Evolutionary conservation across 2,888 invertebrate species (phyloP), one percentile per base, ranked within the genome.

Genomic region (Sicus ferrugineus): DNA sequence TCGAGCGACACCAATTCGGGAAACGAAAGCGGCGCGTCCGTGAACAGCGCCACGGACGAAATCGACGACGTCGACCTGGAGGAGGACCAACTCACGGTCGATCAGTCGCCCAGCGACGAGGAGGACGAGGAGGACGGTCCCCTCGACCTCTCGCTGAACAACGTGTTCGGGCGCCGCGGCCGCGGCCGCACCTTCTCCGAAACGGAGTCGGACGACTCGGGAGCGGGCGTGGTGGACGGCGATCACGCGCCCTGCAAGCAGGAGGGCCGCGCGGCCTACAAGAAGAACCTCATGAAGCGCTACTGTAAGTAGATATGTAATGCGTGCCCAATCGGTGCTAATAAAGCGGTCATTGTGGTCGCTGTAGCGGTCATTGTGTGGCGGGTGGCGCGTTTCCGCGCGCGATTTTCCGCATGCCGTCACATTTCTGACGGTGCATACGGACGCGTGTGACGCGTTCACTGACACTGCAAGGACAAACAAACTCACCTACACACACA

Each of bases 251-350:
- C 73, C 46, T 72, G 70, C 63, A 84, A 83, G 74, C 80, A 82
- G 21, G 84, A 84, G 56, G 83, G 82, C 68, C 77, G 84, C 26
- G 82, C 83, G 26, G 92, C 95, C 62, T 95, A 95, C 89, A 96
- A 96, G 89, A 96, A 96, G 86, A 94, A 92, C 81, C 90, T 96
- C 80, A 95, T 96, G 90, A 93, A 93, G 87, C 89, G 96, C 90
- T 96, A 94, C 88, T 91, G 96, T 96, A 92, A 96, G 96, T 93
- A 94, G 48, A 42, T 34, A 16, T 62, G 34, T 23, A 21, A 52
- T 2, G 23, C 52, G 11, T 2, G 7, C 38, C 38, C 38, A n/a
- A n/a, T n/a, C n/a, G n/a, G n/a, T n/a, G n/a, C n/a, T n/a, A n/a
- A n/a, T n/a, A n/a, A n/a, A n/a, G n/a, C n/a, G n/a, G n/a, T n/a